A percentile compares a stretch with the other conserved stretches of the same genome.
phyloP scores from a whole-genome alignment of 2,888 invertebrate species.

The Macropis europaea region DNA sequence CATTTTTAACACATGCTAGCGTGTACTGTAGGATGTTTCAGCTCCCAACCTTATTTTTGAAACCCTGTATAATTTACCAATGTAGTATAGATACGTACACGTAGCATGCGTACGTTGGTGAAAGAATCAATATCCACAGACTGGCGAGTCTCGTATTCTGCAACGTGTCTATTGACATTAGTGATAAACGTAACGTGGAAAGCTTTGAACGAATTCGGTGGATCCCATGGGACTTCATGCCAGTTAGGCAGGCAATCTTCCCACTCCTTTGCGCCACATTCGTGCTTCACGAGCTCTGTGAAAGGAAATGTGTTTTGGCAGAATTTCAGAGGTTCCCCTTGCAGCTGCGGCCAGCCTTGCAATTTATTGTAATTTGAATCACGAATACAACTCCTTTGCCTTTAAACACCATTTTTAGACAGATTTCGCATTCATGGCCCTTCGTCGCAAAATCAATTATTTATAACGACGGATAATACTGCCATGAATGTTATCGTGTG shows the following conservation, averaged over 20 bases:
- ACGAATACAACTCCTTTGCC: constrained; percentile 5
- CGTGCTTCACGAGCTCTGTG: constrained; percentile 40
- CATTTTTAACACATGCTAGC: too few species aligned
- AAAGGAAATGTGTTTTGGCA: constrained; percentile 56
- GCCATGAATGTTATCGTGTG: too few species aligned
- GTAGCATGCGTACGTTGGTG: not conserved
- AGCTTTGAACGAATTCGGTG: constrained; percentile 51
- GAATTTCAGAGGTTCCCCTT: constrained; percentile 47
- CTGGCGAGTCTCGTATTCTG: constrained; percentile 38
- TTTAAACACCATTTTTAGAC: not conserved
- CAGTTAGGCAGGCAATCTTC: constrained; percentile 55
- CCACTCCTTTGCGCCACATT: constrained; percentile 39
- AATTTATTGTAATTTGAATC: constrained; percentile 48
- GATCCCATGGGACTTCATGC: constrained; percentile 50
- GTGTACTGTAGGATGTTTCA: too few species aligned
- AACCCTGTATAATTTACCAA: constrained; percentile 6
- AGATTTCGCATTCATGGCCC: not conserved
- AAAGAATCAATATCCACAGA: constrained; percentile 46
- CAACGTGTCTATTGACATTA: constrained; percentile 52
- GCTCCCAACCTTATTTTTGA: too few species aligned
- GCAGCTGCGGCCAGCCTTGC: constrained; percentile 38
- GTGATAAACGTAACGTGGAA: constrained; percentile 46
- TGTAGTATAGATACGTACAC: not conserved
- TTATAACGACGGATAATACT: not conserved
- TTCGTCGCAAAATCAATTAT: not conserved